Conservation (phyloP, 2,797 vertebrate genomes). For the Spinus pinus region DNA sequence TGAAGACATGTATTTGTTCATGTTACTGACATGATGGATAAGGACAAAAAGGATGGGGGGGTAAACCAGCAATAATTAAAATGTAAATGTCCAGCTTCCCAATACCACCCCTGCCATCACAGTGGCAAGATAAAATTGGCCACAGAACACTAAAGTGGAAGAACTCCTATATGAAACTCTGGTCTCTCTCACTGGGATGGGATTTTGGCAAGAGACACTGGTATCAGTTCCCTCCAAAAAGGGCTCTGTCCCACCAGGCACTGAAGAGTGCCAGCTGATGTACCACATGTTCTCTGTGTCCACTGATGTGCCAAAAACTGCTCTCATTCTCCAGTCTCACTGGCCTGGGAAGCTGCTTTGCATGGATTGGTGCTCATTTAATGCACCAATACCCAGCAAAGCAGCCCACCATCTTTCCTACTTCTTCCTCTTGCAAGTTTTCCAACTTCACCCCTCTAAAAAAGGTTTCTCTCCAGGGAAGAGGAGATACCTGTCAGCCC, state of each 20-base stretch:
- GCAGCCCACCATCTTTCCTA: neutral
- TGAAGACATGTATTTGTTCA: neutral
- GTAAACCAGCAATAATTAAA: neutral
- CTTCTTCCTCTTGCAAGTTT: neutral
- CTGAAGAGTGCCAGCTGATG: neutral
- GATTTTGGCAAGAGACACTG: neutral
- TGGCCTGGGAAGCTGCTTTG: neutral
- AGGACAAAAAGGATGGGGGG: neutral
- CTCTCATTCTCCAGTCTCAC: neutral
- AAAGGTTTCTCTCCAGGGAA: neutral
- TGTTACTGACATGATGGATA: neutral
- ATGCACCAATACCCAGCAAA: neutral
- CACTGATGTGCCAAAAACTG: neutral
- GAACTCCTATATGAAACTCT: neutral
- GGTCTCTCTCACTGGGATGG: neutral
- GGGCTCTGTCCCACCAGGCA: neutral
- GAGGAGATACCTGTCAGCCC: neutral
- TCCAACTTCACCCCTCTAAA: neutral
- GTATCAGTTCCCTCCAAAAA: neutral
- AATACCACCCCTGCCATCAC: neutral
- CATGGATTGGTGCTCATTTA: neutral
- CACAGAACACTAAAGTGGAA: neutral
- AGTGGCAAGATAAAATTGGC: neutral
- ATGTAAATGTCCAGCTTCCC: neutral
- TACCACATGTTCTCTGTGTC: accelerated